Conservation (phyloP, 2,113 vertebrate genomes). For the Mobula birostris region DNA sequence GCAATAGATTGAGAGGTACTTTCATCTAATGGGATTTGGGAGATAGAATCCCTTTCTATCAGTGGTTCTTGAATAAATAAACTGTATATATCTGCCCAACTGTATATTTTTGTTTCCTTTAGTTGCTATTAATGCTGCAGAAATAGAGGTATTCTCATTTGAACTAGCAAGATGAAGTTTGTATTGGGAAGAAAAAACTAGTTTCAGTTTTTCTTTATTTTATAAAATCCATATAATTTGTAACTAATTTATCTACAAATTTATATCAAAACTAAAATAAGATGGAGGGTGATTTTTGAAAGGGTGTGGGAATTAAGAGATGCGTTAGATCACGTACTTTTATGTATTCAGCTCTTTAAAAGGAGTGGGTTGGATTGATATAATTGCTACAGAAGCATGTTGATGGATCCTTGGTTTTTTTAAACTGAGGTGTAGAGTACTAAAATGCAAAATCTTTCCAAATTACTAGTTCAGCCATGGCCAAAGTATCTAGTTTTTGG, state of each 20-base stretch:
- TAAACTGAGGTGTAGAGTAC: no score
- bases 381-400: background rate
- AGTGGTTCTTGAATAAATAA: background rate
- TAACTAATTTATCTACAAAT: background rate
- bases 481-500: background rate
- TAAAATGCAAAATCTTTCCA: background rate
- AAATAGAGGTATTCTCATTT: background rate
- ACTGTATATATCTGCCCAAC: background rate
- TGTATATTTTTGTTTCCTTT: background rate
- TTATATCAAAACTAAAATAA: background rate
- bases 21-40: background rate
- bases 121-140: background rate
- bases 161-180: background rate
- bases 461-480: background rate
- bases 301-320: background rate
- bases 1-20: background rate
- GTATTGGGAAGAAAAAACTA: background rate
- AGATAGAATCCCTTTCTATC: background rate
- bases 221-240: slow-evolving; percentile 4
- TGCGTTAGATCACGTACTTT: background rate
- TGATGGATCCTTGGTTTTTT: background rate
- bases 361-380: background rate
- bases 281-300: background rate
- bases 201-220: background rate
- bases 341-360: background rate